Base-by-base conservation (phyloP, 2,888 invertebrate genomes). In the Ochropleura plecta region DNA sequence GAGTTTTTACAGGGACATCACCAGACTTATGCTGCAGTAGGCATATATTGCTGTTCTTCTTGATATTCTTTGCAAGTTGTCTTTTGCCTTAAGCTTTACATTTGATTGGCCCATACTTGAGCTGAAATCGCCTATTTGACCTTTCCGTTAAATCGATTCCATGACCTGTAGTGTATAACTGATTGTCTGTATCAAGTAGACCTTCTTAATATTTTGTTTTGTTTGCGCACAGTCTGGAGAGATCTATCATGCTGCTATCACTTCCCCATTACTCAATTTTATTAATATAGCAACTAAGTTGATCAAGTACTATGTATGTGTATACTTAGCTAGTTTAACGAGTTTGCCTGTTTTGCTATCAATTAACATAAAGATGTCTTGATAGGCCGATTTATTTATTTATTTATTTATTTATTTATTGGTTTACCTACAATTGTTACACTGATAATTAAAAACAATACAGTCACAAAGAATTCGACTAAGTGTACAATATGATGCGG, bases 211-310 rank as follows among this genome's bases (percentile, higher is more conserved):
- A 1, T 30, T 30, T 30, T 30, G 30, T 3, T 30, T 30, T 30
- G 44, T 69, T 59, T 57, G 49, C 63, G 49, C 70, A 83, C 12
- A n/a, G 16, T 63, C 70, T 68, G 71, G 80, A 79, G 71, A 82
- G 72, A 68, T 82, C 60, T 77, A 55, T 73, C 18, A 65, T 59
- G 48, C 30, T 7, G 18, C 71, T 62, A 69, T 70, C 65, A 83
- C 84, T 82, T 82, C 82, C 82, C 80, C 57, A 77, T 83, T 77
- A 53, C 67, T 68, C 60, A 64, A 51, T 72, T 72, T 76, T 83
- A 83, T 73, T 80, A 80, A 70, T 59, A 70, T 62, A 73, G 57
- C 81, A 70, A 80, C 77, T 65, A 59, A 62, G 80, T 70, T 80
- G 76, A 73, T 72, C 60, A 55, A 55, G 30, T 60, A 62, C 57